Evolutionary conservation across 2,113 vertebrate genomes (phyloP).

Genomic region (Pseudopipra pipra): DNA sequence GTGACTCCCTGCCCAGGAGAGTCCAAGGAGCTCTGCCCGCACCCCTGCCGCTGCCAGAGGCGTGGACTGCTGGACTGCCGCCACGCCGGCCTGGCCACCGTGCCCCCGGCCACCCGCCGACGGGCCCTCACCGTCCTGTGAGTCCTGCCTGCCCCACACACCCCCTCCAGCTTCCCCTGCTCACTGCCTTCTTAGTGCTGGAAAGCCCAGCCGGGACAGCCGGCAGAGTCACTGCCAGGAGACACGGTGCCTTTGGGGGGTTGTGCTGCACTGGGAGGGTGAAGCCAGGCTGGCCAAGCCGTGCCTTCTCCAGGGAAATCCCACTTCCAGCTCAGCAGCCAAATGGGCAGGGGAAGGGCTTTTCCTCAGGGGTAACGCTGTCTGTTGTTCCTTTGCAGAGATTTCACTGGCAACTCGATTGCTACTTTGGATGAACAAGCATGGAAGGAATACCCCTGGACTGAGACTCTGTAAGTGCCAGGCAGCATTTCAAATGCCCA

Average conservation of each 20-base stretch:
- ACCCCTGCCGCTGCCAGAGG: neutral
- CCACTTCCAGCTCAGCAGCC: neutral
- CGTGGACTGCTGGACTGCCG: neutral
- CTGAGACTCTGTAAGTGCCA: slow-evolving; percentile 64
- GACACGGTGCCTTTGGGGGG: accelerated
- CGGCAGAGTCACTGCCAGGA: accelerated
- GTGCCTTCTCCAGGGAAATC: neutral
- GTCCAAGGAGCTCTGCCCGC: neutral
- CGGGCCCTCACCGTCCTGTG: neutral
- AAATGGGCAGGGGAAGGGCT: neutral
- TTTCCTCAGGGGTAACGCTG: neutral
- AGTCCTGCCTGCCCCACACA: neutral
- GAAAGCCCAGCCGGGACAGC: neutral
- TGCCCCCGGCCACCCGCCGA: neutral
- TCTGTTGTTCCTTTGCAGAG: slow-evolving; percentile 34
- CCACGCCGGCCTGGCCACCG: neutral
- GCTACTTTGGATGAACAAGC: neutral
- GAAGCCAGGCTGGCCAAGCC: neutral
- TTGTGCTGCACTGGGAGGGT: accelerated
- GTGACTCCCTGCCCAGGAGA: accelerated
- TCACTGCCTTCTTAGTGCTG: neutral
- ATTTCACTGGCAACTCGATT: slow-evolving; percentile 63
- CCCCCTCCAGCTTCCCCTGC: neutral
- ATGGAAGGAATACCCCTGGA: slow-evolving; percentile 53
- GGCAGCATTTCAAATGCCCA: neutral